These are phyloP conservation scores for Cylindroiulus punctatus DNA, from an alignment of 2,888 invertebrate genomes.

Conservation along the genomic window DNA sequence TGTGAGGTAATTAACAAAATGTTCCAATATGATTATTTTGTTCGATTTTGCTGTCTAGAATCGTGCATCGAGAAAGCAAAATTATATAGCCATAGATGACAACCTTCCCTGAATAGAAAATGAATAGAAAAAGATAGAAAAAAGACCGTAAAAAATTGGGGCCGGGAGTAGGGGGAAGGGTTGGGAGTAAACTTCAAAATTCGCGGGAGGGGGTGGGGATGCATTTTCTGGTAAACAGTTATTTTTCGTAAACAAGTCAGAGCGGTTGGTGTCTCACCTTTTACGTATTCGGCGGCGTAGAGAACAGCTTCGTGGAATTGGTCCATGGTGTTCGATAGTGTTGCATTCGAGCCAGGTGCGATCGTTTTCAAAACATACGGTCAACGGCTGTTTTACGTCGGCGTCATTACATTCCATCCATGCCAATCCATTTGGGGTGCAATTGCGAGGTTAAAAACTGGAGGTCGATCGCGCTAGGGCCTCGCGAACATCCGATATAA, in stretches of 20 bases:
- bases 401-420: neutral
- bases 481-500: neutral
- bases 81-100: no score
- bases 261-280: conserved; percentile 69
- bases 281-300: conserved; percentile 75
- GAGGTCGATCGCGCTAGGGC: neutral
- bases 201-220: neutral
- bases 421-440: neutral
- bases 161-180: neutral
- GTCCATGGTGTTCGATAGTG: conserved; percentile 55
- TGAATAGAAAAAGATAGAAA: neutral
- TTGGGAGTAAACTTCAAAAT: neutral
- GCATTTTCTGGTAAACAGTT: neutral
- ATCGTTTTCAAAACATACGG: conserved; percentile 29
- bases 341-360: neutral
- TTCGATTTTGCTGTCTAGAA: no score
- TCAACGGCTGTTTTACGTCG: neutral
- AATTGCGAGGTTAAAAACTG: neutral
- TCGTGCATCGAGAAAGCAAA: no score
- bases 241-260: neutral
- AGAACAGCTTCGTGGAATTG: conserved; percentile 70
- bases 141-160: neutral
- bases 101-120: neutral
- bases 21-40: no score
- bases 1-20: no score